These are phyloP conservation scores for Saccopteryx bilineata DNA, from an alignment of 2,113 vertebrate species.

Conservation along the genomic window DNA sequence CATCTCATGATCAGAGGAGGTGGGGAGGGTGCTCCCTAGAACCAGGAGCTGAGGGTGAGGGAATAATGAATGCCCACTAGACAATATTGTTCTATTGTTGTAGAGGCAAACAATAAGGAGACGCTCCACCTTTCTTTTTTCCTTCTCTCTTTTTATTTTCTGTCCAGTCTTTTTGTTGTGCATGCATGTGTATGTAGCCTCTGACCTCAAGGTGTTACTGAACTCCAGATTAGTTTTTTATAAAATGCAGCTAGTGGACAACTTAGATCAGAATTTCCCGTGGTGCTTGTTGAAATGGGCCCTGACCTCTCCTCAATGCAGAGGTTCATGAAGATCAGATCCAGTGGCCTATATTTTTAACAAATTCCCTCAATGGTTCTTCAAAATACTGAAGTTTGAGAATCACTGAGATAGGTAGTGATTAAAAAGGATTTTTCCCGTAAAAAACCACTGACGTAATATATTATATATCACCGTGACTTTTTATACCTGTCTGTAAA, in stretches of 20 bases:
- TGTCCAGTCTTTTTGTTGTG: background rate
- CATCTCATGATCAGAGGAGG: background rate
- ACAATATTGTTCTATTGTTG: background rate
- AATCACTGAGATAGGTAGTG: background rate
- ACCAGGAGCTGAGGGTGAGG: background rate
- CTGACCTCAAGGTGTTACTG: background rate
- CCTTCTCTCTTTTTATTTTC: background rate
- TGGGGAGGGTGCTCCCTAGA: background rate
- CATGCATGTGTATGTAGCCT: background rate
- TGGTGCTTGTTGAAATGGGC: background rate
- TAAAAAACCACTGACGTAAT: slow-evolving; percentile 28
- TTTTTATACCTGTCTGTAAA: background rate
- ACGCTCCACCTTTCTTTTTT: background rate
- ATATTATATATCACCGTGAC: background rate
- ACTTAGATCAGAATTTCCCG: background rate
- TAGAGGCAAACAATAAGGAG: background rate
- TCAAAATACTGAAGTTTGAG: slow-evolving; percentile 19
- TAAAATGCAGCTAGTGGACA: background rate
- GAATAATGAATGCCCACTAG: background rate
- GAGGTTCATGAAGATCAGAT: background rate
- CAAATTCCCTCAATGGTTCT: background rate
- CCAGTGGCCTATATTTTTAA: background rate
- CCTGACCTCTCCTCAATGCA: background rate
- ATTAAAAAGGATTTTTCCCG: slow-evolving; percentile 24
- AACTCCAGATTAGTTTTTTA: background rate